Evolutionary conservation across 2,113 vertebrate species (phyloP).

Genomic region (Ictidomys tridecemlineatus): DNA sequence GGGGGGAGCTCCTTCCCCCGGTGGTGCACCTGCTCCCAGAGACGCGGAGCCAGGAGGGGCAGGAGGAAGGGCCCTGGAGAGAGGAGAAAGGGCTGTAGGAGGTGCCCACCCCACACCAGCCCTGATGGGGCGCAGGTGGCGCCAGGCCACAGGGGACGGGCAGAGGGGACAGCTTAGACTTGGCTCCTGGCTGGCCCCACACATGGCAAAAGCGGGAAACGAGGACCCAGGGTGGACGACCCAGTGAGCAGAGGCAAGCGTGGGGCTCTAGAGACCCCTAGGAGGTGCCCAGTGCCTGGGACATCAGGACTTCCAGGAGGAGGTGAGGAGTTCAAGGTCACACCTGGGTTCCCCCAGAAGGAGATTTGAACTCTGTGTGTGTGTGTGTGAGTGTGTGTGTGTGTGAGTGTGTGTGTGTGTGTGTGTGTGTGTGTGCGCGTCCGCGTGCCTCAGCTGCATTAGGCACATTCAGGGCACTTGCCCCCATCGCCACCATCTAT

Average conservation of each 20-base stretch:
- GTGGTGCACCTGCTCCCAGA: not conserved
- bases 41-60: not conserved
- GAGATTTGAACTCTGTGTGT: too few species aligned
- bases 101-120: too few species aligned
- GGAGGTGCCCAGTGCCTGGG: not conserved
- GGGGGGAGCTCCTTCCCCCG: not conserved
- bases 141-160: too few species aligned
- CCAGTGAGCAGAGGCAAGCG: not conserved
- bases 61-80: not conserved
- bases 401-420: not conserved
- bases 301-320: not conserved
- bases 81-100: not conserved
- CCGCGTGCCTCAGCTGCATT: too few species aligned
- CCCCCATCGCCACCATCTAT: too few species aligned
- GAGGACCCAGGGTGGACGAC: not conserved
- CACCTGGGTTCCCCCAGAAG: not conserved
- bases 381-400: too few species aligned
- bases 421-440: not conserved
- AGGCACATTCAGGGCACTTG: too few species aligned
- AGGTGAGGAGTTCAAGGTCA: not conserved
- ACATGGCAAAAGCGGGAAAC: not conserved
- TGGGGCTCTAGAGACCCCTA: not conserved
- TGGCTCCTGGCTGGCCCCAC: not conserved
- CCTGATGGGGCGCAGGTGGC: too few species aligned
- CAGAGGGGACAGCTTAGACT: not conserved